Percentiles rank a stretch among this genome's conserved stretches.
Evolutionary conservation across 1,140 invertebrate genomes (phyloP).

Genomic region (Leptoteleia sp.): DNA sequence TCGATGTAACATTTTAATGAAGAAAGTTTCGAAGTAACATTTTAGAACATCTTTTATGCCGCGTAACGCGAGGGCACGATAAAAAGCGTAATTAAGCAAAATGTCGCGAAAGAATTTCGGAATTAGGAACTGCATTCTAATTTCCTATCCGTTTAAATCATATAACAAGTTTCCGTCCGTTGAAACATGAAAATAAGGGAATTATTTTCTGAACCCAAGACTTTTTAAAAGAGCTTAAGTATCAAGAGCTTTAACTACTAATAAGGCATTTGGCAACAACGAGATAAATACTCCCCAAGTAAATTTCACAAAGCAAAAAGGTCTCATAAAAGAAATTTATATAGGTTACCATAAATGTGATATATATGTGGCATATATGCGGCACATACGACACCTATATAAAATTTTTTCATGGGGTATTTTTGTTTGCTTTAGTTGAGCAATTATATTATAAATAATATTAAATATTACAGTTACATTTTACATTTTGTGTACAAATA

Average conservation of each 20-base stretch:
- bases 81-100: constrained; percentile 39
- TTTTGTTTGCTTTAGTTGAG: too few relatives aligned
- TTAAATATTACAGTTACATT: too few relatives aligned
- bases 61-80: constrained; percentile 15
- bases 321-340: too few relatives aligned
- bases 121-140: constrained; percentile 31
- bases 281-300: constrained; percentile 1
- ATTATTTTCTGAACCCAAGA: constrained; percentile 10
- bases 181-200: constrained; percentile 1
- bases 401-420: too few relatives aligned
- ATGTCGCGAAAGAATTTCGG: constrained; percentile 17
- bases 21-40: constrained; percentile 25
- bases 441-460: too few relatives aligned
- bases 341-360: too few relatives aligned
- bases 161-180: constrained; percentile 19
- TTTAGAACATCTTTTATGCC: constrained; percentile 24
- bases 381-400: too few relatives aligned
- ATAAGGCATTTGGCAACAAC: not conserved
- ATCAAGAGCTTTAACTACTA: not conserved
- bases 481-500: too few relatives aligned
- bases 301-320: not conserved
- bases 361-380: too few relatives aligned
- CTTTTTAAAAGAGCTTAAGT: constrained; percentile 4
- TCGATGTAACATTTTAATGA: constrained; percentile 41
- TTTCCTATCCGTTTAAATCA: constrained; percentile 8